Evolutionary conservation across 1,140 invertebrate genomes (phyloP).

Genomic region (Pogonognathellus flavescens): DNA sequence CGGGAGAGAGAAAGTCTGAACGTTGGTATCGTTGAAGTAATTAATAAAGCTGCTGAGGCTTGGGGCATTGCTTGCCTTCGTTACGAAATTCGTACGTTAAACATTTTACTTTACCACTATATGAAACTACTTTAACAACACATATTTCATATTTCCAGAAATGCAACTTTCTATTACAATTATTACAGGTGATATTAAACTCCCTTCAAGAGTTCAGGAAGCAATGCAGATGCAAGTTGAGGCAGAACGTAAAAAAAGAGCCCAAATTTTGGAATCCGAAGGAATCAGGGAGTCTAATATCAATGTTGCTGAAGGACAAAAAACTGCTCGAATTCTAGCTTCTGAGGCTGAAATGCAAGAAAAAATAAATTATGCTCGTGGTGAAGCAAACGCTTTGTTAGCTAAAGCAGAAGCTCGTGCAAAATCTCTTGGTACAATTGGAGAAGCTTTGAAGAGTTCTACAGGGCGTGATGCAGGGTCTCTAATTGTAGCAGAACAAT

Average conservation of each 20-base stretch:
- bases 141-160: no score
- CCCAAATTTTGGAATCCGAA: slow-evolving; percentile 97
- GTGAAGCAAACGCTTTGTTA: slow-evolving; percentile 89
- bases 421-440: slow-evolving; percentile 81
- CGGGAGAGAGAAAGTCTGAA: slow-evolving; percentile 95
- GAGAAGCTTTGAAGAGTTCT: slow-evolving; percentile 76
- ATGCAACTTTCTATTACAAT: no score
- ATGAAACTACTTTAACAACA: no score
- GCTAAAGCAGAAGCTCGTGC: slow-evolving; percentile 88
- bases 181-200: slow-evolving; percentile 86
- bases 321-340: slow-evolving; percentile 90
- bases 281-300: slow-evolving; percentile 94
- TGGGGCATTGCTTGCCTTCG: slow-evolving; percentile 98
- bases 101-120: no score
- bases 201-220: slow-evolving; percentile 94
- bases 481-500: slow-evolving; percentile 94
- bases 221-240: slow-evolving; percentile 99
- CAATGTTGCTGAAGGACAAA: slow-evolving; percentile 97
- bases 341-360: slow-evolving; percentile 92
- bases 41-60: slow-evolving; percentile 97
- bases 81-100: slow-evolving; percentile 96
- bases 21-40: slow-evolving; percentile 94
- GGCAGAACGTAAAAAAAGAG: slow-evolving; percentile 96
- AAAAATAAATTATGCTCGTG: slow-evolving; percentile 87
- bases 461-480: slow-evolving; percentile 89